These are phyloP conservation scores for Apodemus agrarius DNA, from an alignment of 2,797 vertebrate species.

Conservation along the genomic window DNA sequence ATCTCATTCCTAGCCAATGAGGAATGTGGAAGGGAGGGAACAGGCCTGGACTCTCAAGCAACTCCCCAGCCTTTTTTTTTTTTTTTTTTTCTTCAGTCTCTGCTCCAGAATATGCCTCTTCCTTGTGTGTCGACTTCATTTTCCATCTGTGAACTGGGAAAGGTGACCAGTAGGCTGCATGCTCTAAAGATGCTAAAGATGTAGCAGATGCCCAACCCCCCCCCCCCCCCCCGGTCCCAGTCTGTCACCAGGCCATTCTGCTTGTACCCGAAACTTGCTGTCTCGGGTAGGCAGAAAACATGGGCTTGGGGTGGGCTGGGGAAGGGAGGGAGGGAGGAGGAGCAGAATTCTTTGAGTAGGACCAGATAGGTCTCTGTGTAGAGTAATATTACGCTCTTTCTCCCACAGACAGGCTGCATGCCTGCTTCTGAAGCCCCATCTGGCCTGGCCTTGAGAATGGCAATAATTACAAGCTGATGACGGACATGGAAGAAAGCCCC, in stretches of 20 bases:
- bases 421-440: slow-evolving; percentile 91
- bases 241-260: slow-evolving; percentile 2
- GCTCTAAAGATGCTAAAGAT: slow-evolving; percentile 24
- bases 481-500: slow-evolving; percentile 88
- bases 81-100: not conserved
- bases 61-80: not conserved
- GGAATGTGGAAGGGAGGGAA: slow-evolving; percentile 46
- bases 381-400: slow-evolving; percentile 88
- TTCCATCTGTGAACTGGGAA: slow-evolving; percentile 2
- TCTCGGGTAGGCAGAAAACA: slow-evolving; percentile 69
- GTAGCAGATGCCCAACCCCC: slow-evolving; percentile 38
- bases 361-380: slow-evolving; percentile 88
- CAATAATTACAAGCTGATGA: slow-evolving; percentile 93
- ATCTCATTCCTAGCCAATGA: slow-evolving; percentile 57
- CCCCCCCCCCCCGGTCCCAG: not conserved
- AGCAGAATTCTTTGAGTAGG: slow-evolving; percentile 85
- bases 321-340: slow-evolving; percentile 58
- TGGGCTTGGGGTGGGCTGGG: not conserved
- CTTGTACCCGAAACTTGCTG: slow-evolving; percentile 51
- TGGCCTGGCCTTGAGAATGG: slow-evolving; percentile 91
- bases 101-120: not conserved
- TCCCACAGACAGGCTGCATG: slow-evolving; percentile 89
- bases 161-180: slow-evolving; percentile 7
- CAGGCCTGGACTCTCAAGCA: not conserved
- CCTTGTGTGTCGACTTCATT: slow-evolving; percentile 20